Conservation (phyloP, 2,113 vertebrate genomes). For the Stegostoma tigrinum region DNA sequence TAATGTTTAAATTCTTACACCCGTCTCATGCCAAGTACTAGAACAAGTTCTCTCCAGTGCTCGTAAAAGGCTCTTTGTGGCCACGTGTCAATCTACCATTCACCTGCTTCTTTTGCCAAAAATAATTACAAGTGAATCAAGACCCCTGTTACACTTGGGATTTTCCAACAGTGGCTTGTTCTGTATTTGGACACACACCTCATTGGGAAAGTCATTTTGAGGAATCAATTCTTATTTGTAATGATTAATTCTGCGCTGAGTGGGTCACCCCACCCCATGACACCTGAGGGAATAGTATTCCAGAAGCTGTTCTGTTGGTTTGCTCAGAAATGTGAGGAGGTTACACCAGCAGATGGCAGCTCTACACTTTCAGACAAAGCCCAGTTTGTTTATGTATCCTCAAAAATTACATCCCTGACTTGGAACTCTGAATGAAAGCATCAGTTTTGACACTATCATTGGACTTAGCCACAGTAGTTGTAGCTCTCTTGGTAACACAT, state of each 20-base stretch:
- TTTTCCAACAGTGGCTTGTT: constrained; percentile 21
- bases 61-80: constrained; percentile 26
- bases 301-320: background rate
- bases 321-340: background rate
- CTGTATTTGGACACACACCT: background rate
- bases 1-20: constrained; percentile 21
- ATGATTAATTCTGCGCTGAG: background rate
- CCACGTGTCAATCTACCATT: background rate
- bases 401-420: background rate
- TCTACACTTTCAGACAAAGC: background rate
- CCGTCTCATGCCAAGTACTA: constrained; percentile 5
- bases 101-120: constrained; percentile 26
- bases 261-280: background rate
- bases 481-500: too few species aligned
- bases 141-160: background rate
- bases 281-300: background rate
- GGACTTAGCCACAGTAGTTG: background rate
- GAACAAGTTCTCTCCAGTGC: constrained; percentile 27
- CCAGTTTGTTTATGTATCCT: background rate
- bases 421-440: background rate
- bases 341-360: background rate
- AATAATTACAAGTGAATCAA: constrained; percentile 32
- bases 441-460: background rate
- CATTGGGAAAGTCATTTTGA: background rate
- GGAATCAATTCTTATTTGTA: constrained; percentile 13